phyloP scores from a whole-genome alignment of 2,888 invertebrate genomes.

The Drosophila anomalata region DNA sequence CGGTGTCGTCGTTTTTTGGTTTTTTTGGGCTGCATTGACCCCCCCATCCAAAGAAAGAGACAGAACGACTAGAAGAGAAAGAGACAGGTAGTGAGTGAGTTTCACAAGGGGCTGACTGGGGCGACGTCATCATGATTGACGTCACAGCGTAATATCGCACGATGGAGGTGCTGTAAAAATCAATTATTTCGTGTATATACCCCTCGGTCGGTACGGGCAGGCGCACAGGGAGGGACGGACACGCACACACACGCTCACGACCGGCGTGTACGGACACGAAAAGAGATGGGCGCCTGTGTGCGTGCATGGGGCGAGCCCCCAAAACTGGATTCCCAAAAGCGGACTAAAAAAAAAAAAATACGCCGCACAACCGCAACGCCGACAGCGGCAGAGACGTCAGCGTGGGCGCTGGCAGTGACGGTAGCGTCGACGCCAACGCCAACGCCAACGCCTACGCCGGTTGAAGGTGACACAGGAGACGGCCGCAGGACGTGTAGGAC shows the following conservation, averaged over 20 bases:
- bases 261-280: slow-evolving; percentile 1
- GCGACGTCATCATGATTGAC: slow-evolving; percentile 73
- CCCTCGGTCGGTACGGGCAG: slow-evolving; percentile 55
- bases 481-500: slow-evolving; percentile 32
- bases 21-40: slow-evolving; percentile 53
- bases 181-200: slow-evolving; percentile 55
- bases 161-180: slow-evolving; percentile 57
- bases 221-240: slow-evolving; percentile 59
- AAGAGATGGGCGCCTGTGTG: slow-evolving; percentile 8
- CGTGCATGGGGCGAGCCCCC: slow-evolving; percentile 72
- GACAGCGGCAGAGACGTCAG: slow-evolving; percentile 6
- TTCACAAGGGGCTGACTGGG: slow-evolving; percentile 32
- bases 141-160: slow-evolving; percentile 48
- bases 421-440: slow-evolving; percentile 2
- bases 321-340: slow-evolving; percentile 69
- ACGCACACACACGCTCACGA: slow-evolving; percentile 20
- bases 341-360: slow-evolving; percentile 41
- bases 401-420: slow-evolving; percentile 3
- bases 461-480: slow-evolving; percentile 52
- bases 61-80: not conserved
- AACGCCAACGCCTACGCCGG: slow-evolving; percentile 22
- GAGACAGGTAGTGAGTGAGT: slow-evolving; percentile 21
- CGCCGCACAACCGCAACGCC: slow-evolving; percentile 6
- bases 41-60: slow-evolving; percentile 27
- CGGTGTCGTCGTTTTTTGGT: slow-evolving; percentile 9